These are phyloP conservation scores for Mustela nigripes DNA, from an alignment of 2,113 vertebrate species.

Conservation along the genomic window DNA sequence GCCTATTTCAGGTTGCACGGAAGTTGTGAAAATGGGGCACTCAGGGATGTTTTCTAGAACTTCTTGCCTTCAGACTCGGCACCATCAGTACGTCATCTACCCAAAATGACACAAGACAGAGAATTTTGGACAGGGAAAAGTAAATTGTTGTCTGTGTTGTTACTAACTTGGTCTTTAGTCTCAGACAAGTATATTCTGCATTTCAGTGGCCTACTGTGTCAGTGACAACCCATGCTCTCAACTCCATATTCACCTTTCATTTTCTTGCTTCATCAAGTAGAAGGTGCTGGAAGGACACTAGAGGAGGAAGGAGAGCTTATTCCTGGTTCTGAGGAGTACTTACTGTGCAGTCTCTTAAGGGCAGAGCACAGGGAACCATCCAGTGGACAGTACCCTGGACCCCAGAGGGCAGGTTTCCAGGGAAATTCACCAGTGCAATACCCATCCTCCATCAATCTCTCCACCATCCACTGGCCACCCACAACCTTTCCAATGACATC, in stretches of 20 bases:
- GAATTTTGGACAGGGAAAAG: neutral
- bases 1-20: neutral
- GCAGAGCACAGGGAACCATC: neutral
- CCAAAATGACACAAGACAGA: neutral
- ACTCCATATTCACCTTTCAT: neutral
- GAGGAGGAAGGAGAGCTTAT: neutral
- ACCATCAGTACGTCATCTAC: neutral
- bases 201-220: neutral
- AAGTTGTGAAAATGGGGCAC: too few relatives aligned
- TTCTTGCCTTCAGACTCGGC: neutral
- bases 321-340: neutral
- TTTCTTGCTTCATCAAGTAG: neutral
- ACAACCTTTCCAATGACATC: neutral
- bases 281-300: neutral
- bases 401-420: neutral
- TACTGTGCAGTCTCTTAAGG: neutral
- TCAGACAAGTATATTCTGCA: neutral
- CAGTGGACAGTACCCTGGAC: neutral
- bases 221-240: neutral
- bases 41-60: neutral
- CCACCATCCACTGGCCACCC: accelerated
- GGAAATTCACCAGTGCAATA: too few relatives aligned
- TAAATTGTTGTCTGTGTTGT: neutral
- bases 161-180: neutral
- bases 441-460: neutral